Evolutionary conservation across 2,888 invertebrate genomes (phyloP).

Genomic region (Beris morrisii): DNA sequence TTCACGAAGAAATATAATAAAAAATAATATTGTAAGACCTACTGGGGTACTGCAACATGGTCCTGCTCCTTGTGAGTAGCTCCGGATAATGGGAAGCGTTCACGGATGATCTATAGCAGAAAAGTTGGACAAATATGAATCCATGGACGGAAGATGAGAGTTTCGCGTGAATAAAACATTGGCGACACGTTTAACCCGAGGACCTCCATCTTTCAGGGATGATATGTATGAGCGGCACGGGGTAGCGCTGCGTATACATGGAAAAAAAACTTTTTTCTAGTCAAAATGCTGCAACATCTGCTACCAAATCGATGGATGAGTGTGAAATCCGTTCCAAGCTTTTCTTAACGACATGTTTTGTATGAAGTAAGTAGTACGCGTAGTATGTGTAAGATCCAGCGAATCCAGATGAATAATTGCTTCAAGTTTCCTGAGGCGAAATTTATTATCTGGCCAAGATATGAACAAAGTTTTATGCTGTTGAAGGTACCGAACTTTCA

Average conservation of each 20-base stretch:
- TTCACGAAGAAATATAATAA: conserved; percentile 38
- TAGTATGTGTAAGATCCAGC: too few species aligned
- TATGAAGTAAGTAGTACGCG: too few species aligned
- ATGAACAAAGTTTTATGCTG: too few species aligned
- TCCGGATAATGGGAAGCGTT: too few species aligned
- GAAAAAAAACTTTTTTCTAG: conserved; percentile 25
- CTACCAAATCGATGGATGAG: conserved; percentile 32
- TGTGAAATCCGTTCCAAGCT: conserved; percentile 22
- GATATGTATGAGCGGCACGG: neutral
- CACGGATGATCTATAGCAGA: neutral
- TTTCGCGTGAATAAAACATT: conserved; percentile 38
- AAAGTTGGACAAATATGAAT: conserved; percentile 36
- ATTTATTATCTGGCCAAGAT: too few species aligned
- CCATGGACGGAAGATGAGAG: conserved; percentile 31
- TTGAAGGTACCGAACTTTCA: too few species aligned
- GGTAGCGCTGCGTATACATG: conserved; percentile 15
- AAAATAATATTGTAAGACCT: conserved; percentile 29
- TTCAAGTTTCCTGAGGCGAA: too few species aligned
- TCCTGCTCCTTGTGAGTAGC: neutral
- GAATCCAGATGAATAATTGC: too few species aligned
- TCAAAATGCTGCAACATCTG: conserved; percentile 28
- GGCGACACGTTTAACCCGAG: conserved; percentile 32
- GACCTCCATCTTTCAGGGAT: too few species aligned
- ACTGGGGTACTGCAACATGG: neutral
- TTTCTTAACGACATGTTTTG: conserved; percentile 18